Evolutionary conservation across 2,113 vertebrate species (phyloP).

Genomic region (Serilophus lunatus): DNA sequence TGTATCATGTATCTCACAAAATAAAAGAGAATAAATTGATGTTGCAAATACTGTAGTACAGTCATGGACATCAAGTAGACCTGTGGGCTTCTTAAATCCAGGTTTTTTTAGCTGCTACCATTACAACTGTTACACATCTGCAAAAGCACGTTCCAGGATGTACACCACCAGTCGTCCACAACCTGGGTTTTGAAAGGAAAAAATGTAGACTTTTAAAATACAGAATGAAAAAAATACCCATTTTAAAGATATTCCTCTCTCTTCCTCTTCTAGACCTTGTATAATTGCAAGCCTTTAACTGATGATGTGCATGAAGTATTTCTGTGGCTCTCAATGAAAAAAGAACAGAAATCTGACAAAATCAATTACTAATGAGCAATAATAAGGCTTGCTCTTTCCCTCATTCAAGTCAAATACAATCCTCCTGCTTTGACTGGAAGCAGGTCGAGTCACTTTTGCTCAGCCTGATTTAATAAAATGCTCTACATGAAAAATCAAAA

Average conservation of each 20-base stretch:
- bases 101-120: background rate
- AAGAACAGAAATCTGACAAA: background rate
- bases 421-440: background rate
- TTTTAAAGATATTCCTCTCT: background rate
- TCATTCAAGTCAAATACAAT: background rate
- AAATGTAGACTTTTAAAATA: background rate
- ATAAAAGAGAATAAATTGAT: background rate
- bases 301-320: background rate
- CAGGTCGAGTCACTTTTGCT: background rate
- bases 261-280: background rate
- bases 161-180: background rate
- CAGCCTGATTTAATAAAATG: background rate
- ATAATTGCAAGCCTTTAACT: background rate
- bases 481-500: background rate
- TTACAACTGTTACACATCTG: background rate
- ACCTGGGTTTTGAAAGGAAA: background rate
- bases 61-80: background rate
- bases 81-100: accelerated
- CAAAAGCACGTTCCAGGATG: background rate
- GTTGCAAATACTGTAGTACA: background rate
- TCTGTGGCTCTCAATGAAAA: background rate
- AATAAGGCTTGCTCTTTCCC: background rate
- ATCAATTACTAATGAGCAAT: background rate
- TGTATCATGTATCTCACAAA: background rate
- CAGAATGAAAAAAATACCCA: background rate